These are phyloP conservation scores for Akabosia matsudoensis DNA, from an alignment of 1,140 invertebrate species.

Conservation along the genomic window DNA sequence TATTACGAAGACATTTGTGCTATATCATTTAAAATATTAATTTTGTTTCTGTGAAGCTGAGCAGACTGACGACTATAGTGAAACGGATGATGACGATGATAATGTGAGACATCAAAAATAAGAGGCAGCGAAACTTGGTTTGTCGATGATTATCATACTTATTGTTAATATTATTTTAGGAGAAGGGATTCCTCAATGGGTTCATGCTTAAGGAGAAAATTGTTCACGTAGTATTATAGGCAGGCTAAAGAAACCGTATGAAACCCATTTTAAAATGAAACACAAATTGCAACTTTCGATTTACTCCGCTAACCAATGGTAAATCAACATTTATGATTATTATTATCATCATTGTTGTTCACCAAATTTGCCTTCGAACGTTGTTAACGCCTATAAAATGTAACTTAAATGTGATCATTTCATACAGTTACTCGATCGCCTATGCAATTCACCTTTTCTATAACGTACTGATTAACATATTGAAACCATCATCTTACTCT, in stretches of 20 bases:
- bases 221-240: too few relatives aligned
- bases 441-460: not conserved
- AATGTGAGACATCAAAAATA: not conserved
- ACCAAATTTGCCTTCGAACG: not conserved
- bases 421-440: not conserved
- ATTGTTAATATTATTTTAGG: not conserved
- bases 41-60: not conserved
- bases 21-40: slow-evolving; percentile 6
- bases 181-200: too few relatives aligned
- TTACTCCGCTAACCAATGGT: too few relatives aligned
- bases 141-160: not conserved
- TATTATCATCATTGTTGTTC: not conserved
- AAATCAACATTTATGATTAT: not conserved
- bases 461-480: not conserved
- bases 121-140: not conserved
- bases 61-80: not conserved
- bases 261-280: too few relatives aligned
- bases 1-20: not conserved
- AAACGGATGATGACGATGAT: not conserved
- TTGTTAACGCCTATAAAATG: not conserved
- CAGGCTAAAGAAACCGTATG: too few relatives aligned
- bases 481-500: not conserved
- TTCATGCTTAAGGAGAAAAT: not conserved
- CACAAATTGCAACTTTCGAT: too few relatives aligned
- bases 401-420: too few relatives aligned